A percentile compares a stretch with the other conserved stretches of the same genome.
phyloP scores from a whole-genome alignment of 2,888 invertebrate species.

The Tiliacea aurago region DNA sequence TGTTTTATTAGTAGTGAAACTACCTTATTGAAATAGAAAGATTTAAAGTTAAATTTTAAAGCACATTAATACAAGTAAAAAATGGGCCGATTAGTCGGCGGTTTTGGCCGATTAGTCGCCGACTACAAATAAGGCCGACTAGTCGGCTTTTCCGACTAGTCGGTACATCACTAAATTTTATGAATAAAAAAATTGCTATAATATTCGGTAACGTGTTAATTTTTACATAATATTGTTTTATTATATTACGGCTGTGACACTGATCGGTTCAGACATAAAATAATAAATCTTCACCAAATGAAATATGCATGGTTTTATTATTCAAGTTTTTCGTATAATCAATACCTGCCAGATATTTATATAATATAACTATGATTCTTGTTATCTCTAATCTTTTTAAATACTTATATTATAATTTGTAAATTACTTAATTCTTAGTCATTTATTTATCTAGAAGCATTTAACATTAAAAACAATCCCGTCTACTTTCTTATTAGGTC shows the following conservation, averaged over 20 bases:
- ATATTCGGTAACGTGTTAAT: not conserved
- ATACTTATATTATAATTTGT: slow-evolving; percentile 11
- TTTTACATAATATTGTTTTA: slow-evolving; percentile 21
- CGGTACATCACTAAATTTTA: too few relatives aligned
- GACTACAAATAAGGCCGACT: too few relatives aligned
- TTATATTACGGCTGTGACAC: slow-evolving; percentile 49
- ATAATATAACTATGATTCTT: slow-evolving; percentile 9
- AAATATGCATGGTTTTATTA: slow-evolving; percentile 24
- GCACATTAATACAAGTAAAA: too few relatives aligned
- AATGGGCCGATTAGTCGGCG: too few relatives aligned
- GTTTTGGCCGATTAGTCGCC: too few relatives aligned
- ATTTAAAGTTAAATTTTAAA: too few relatives aligned
- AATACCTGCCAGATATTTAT: slow-evolving; percentile 18
- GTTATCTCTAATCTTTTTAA: slow-evolving; percentile 9
- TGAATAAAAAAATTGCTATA: not conserved
- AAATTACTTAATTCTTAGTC: slow-evolving; percentile 27
- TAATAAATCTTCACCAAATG: slow-evolving; percentile 41
- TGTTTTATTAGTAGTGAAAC: too few relatives aligned
- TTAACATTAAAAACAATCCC: not conserved
- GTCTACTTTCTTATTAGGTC: slow-evolving; percentile 31
- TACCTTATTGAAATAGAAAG: too few relatives aligned
- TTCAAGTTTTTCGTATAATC: slow-evolving; percentile 25
- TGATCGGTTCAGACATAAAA: slow-evolving; percentile 13
- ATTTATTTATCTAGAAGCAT: not conserved
- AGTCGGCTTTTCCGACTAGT: too few relatives aligned